Evolutionary conservation across 2,888 invertebrate genomes (phyloP).

Genomic region (Allacma fusca): DNA sequence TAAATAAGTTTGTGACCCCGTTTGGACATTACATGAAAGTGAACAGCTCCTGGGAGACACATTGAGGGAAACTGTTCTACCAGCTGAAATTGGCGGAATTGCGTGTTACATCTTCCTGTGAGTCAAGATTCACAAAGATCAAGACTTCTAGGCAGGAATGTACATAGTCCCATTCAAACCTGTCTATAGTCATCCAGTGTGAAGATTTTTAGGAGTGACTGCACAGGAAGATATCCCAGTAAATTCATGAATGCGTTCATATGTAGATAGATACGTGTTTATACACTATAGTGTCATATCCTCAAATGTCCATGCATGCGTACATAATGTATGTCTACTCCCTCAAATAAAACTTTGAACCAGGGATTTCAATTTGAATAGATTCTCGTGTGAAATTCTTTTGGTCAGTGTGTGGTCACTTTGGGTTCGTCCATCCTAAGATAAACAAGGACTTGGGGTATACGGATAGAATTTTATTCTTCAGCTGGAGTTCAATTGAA

Average conservation of each 20-base stretch:
- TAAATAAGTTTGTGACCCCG: conserved; percentile 50
- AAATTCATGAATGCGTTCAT: too few relatives aligned
- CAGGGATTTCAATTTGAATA: not conserved
- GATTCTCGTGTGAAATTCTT: not conserved
- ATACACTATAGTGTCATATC: too few relatives aligned
- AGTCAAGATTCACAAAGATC: not conserved
- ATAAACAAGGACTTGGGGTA: not conserved
- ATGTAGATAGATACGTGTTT: too few relatives aligned
- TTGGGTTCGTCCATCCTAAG: not conserved
- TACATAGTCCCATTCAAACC: too few relatives aligned
- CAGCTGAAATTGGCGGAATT: conserved; percentile 45
- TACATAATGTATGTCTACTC: too few relatives aligned
- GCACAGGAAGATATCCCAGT: not conserved
- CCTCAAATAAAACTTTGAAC: too few relatives aligned
- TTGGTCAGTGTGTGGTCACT: conserved; percentile 8
- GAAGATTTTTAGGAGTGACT: not conserved
- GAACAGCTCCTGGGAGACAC: conserved; percentile 54
- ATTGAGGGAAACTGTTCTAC: conserved; percentile 46
- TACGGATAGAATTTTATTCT: not conserved
- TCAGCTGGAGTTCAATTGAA: too few relatives aligned
- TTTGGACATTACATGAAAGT: conserved; percentile 46
- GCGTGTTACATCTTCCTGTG: not conserved
- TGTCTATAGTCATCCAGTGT: not conserved
- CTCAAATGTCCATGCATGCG: too few relatives aligned
- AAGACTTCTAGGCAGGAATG: too few relatives aligned